A percentile compares a stretch with the other conserved stretches of the same genome.
Conservation (phyloP, 2,113 vertebrate species). For the Oreochromis tanganicae region DNA sequence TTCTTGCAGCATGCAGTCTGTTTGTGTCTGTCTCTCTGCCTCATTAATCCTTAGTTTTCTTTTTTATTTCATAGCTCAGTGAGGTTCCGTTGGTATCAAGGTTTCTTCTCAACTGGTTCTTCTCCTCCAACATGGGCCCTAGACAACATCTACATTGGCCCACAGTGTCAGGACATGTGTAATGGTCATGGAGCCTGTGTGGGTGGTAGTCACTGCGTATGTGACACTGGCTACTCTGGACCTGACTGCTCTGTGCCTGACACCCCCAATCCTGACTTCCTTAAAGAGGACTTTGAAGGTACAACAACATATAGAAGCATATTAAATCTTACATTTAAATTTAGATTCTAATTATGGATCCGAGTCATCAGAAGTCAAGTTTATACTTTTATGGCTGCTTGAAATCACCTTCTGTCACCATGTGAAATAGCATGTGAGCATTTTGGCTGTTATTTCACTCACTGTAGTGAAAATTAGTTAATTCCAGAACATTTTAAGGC, state of each 20-base stretch:
- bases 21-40: background rate
- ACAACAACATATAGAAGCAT: background rate
- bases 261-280: constrained; percentile 89
- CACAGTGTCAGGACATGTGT: constrained; percentile 97
- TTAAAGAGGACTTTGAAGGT: constrained; percentile 99
- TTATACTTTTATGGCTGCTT: background rate
- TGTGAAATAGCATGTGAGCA: background rate
- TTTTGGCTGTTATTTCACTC: accelerated
- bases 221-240: constrained; percentile 87
- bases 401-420: background rate
- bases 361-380: background rate
- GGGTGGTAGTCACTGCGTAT: constrained; percentile 85
- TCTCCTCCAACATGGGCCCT: constrained; percentile 93
- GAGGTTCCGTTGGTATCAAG: constrained; percentile 97
- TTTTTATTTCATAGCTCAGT: constrained; percentile 74
- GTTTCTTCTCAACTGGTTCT: constrained; percentile 84
- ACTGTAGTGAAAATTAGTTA: background rate
- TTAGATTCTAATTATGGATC: background rate
- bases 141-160: constrained; percentile 92
- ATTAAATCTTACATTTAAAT: background rate
- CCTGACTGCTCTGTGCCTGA: constrained; percentile 86
- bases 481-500: background rate
- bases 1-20: background rate
- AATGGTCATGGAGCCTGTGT: constrained; percentile 88
- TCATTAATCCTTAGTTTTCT: background rate